Conservation (phyloP, 2,113 vertebrate genomes). For the Brevimyrus niger region DNA sequence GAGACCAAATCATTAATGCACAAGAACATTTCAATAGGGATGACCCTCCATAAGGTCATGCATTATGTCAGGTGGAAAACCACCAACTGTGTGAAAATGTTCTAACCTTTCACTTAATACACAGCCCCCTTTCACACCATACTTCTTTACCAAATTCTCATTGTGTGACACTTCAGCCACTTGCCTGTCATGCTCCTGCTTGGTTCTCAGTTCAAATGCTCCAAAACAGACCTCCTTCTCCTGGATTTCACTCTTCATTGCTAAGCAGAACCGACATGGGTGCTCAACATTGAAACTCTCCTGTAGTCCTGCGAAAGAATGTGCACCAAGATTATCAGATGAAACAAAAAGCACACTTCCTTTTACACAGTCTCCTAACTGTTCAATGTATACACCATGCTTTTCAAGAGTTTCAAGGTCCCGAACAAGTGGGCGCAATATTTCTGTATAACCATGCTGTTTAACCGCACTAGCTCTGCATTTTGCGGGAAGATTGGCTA, state of each 20-base stretch:
- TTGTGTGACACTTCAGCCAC: not conserved
- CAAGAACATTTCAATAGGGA: constrained; percentile 1
- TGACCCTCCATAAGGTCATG: constrained; percentile 13
- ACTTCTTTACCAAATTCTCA: not conserved
- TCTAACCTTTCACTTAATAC: not conserved
- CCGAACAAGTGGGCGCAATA: not conserved
- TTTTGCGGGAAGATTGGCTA: not conserved
- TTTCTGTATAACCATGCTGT: not conserved
- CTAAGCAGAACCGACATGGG: not conserved
- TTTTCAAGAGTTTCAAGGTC: constrained; percentile 10
- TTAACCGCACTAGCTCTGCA: not conserved
- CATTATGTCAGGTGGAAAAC: constrained; percentile 13
- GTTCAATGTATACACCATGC: constrained; percentile 6
- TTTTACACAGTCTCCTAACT: not conserved
- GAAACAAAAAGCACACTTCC: constrained; percentile 4
- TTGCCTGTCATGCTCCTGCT: constrained; percentile 3
- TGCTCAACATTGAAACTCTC: not conserved
- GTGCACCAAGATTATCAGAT: constrained; percentile 4
- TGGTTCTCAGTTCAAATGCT: not conserved
- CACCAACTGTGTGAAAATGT: constrained; percentile 10
- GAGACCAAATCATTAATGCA: not conserved
- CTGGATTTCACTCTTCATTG: constrained; percentile 9
- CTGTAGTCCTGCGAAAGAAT: constrained; percentile 5
- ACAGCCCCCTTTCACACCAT: constrained; percentile 4
- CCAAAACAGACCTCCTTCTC: not conserved